Conservation (phyloP, 2,797 vertebrate genomes). For the Vireo griseus region DNA sequence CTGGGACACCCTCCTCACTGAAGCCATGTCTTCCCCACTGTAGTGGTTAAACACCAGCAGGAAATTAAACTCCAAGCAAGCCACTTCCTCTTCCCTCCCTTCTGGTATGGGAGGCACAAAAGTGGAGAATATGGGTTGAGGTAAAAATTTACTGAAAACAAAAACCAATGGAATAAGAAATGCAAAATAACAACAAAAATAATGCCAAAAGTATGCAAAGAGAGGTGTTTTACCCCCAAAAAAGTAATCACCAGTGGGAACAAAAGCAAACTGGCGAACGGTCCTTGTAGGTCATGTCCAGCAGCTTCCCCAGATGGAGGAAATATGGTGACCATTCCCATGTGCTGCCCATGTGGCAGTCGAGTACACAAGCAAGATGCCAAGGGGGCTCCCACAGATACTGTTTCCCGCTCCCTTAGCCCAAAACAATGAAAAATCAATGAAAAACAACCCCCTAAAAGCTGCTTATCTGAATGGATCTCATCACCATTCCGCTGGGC, state of each 20-base stretch:
- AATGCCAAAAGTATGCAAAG: background rate
- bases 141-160: background rate
- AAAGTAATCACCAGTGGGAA: background rate
- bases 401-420: background rate
- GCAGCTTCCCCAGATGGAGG: background rate
- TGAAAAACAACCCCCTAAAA: background rate
- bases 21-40: background rate
- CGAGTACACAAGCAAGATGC: background rate
- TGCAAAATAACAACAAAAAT: background rate
- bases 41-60: background rate
- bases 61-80: background rate
- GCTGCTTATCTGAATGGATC: fast-evolving
- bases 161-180: background rate
- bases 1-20: background rate
- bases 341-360: no score
- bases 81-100: no score
- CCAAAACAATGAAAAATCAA: background rate
- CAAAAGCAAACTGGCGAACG: no score
- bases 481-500: fast-evolving
- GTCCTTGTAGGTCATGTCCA: background rate
- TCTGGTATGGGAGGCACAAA: background rate
- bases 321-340: background rate
- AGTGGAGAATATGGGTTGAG: background rate
- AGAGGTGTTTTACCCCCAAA: background rate
- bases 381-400: background rate